Base-by-base conservation (phyloP, 1,140 invertebrate genomes). In the Acromyrmex charruanus region DNA sequence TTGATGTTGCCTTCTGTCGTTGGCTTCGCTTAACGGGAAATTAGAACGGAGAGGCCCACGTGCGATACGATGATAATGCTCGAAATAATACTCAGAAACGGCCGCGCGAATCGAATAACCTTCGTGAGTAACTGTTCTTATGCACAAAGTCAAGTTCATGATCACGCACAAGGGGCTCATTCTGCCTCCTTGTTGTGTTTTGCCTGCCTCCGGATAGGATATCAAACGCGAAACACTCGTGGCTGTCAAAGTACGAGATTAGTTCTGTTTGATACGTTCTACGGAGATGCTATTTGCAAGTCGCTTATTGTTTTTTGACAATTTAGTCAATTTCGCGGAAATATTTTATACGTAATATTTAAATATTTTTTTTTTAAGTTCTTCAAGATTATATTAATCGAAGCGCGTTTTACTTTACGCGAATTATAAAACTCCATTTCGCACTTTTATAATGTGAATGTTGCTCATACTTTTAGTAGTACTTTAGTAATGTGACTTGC, bases 101-200 rank as follows among this genome's bases (percentile, higher is more conserved):
- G n/a, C 55, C 35, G 55, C 74, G 74, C 35, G 12, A 16, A 49
- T 9, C 9, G n/a, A 59, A 2, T 25, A 44, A 55, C 77, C 51
- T 53, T 80, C 31, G n/a, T 55, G 35, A 21, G 9, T 61, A 63
- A 77, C 14, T 39, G 65, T 80, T 68, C 31, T 80, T 53, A 55
- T 4, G 31, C 21, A 25, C 7, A 9, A 7, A 80, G 68, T 55
- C 61, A 39, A 80, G 77, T 69, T 69, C 65, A 68, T 28, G 63
- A 65, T 61, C 75, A 49, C 55, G 10, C 35, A 55, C 25, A 61
- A 18, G 14, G 21, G 16, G 21, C 25, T 77, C 59, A 25, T 2
- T 16, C 18, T 10, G 31, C 9, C n/a, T 44, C 39, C n/a, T 21
- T 16, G 59, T 25, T 21, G 63, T n/a, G 39, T n/a, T 68, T 44